Base-by-base conservation (phyloP, 2,888 invertebrate species). In the Hoplodrina ambigua region DNA sequence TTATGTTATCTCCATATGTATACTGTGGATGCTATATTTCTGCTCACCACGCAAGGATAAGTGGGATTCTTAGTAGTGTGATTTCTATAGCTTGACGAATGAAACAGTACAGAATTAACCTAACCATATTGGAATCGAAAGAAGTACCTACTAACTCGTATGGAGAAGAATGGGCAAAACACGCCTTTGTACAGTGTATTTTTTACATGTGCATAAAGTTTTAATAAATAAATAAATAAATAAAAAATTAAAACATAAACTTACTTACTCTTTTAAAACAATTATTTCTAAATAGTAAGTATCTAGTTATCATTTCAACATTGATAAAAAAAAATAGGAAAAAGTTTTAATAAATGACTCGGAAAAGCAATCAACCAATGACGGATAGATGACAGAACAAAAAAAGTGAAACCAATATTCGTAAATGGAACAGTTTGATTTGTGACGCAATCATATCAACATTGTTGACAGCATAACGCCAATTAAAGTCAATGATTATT, bases 1-100 rank as follows among this genome's bases (percentile, higher is more conserved):
- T 61, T 19, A 57, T 76, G 52, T 80, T 80, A 64, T 80, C 53
- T 67, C 76, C 76, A 71, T 70, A 50, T 19, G 30, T 20, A 56
- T 52, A 57, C 30, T 50, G 30, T 67, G 55, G 55, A 25, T 59
- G 19, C 25, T 69, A 70, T 61, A 75, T 70, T 17, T 71, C n/a
- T 67, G 55, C 4, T 62, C 1, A 66, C 64, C 76, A 78, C 57
- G 80, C 80, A 54, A 71, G 56, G 55, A 53, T 52, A 17, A 44
- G 4, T 41, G 10, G 17, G 25, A 56, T 63, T 72, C 50, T 44
- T 44, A 55, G 54, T 37, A 25, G 4, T 41, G 10, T 58, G 15
- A 20, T 53, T 57, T 53, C 19, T 71, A 17, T 50, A 49, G 17
- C n/a, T 41, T 65, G 0, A n/a, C 11, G 19, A 37, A 20, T 59